Percentiles rank a stretch among this genome's conserved stretches.
Evolutionary conservation across 2,797 vertebrate genomes (phyloP).

Genomic region (Sebastolobus altivelis): DNA sequence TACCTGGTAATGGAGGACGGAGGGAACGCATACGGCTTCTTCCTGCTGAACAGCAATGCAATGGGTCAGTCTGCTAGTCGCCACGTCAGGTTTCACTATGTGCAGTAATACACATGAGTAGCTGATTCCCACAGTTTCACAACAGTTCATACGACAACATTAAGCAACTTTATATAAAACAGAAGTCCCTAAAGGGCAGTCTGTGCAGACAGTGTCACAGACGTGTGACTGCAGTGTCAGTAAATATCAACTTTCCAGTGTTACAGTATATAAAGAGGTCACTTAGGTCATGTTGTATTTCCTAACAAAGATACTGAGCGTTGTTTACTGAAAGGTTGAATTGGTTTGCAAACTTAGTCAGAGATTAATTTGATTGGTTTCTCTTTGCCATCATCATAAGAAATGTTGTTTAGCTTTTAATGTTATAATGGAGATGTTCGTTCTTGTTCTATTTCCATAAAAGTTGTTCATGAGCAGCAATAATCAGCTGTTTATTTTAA

Average conservation of each 20-base stretch:
- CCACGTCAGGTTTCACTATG: not conserved
- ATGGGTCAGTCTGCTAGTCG: constrained; percentile 85
- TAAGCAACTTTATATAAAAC: constrained; percentile 20
- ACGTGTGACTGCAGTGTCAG: not conserved
- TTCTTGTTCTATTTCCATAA: not conserved
- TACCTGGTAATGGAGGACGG: constrained; percentile 89
- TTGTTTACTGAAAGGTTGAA: not conserved
- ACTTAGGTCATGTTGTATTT: not conserved
- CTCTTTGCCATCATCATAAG: not conserved
- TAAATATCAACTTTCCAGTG: not conserved
- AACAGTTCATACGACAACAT: constrained; percentile 1
- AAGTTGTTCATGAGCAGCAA: not conserved
- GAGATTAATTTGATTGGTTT: not conserved
- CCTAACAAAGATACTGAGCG: not conserved
- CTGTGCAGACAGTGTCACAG: not conserved
- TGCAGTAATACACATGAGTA: not conserved
- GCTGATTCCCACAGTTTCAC: not conserved
- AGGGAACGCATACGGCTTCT: constrained; percentile 88
- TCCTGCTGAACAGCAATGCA: constrained; percentile 93
- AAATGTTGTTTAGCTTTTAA: not conserved
- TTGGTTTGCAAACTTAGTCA: not conserved
- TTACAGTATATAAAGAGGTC: not conserved
- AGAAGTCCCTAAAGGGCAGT: constrained; percentile 24
- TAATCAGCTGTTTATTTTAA: not conserved
- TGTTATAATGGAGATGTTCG: not conserved